Evolutionary conservation across 1,140 invertebrate species (phyloP), one percentile per base, ranked within the genome.

Genomic region (Platyura marginata): DNA sequence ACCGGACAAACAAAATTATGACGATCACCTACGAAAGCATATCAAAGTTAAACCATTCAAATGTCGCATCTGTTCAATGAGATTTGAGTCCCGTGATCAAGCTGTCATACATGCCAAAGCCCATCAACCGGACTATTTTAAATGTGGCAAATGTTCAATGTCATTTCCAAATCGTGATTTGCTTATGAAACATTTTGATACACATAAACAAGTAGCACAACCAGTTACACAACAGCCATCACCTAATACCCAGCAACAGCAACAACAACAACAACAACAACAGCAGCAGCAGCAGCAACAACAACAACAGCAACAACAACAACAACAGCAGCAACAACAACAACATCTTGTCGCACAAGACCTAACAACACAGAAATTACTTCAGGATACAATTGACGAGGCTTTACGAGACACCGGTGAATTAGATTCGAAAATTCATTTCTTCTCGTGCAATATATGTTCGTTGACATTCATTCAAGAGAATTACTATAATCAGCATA

Each of bases 381-480:
- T 61, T 20, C 57, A 59, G 25, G 59, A 61, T 35, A 61, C 59
- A 9, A 61, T 61, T 40, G 59, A 61, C 35, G 59, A 61, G 47
- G 59, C 59, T 13, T 45, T 61, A 8, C 56, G 59, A 40, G 58
- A 61, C 9, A 49, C 55, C 34, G 51, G 54, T 35, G 35, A 45
- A 13, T 40, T 13, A 50, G 54, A 42, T 43, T 48, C 13, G 49
- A 57, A 46, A 54, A 62, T 62, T 19, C 51, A 56, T 15, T 62
- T 62, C 51, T 59, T 57, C 39, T 61, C 59, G 29, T 62, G 59
- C 48, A 57, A 58, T 47, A 56, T 61, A 21, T 62, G 59, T 46
- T 61, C 58, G 16, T 25, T 62, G 32, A 62, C 59, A 5, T 62
- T 62, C 40, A 55, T 62, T 10, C 59, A 62, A 43, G 59, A 62